Percentiles rank a stretch among this genome's conserved stretches.
These are phyloP conservation scores for Poicephalus meyeri DNA, from an alignment of 2,113 vertebrate genomes.

Conservation along the genomic window DNA sequence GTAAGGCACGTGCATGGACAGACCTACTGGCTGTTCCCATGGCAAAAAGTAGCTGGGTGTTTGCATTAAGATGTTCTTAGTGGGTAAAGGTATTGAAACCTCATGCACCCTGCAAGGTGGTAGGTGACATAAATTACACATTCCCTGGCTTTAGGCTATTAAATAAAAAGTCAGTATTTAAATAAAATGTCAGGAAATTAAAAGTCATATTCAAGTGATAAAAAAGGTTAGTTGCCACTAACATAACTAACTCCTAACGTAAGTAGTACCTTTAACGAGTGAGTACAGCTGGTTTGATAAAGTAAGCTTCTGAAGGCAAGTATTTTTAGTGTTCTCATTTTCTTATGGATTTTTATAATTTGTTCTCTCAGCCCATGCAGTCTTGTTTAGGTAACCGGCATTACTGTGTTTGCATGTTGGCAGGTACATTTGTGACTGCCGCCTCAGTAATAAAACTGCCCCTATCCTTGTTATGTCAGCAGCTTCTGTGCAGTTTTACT, in stretches of 20 bases:
- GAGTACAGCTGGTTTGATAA: neutral
- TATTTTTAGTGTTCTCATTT: neutral
- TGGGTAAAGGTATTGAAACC: neutral
- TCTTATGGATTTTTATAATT: neutral
- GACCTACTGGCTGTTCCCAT: neutral
- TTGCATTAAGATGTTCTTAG: neutral
- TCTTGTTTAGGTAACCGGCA: neutral
- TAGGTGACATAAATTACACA: neutral
- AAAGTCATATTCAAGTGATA: neutral
- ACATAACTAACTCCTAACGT: neutral
- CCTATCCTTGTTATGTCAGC: neutral
- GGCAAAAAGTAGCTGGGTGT: neutral
- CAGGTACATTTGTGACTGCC: neutral
- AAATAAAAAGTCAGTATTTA: neutral
- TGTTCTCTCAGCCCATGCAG: neutral
- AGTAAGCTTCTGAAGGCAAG: neutral
- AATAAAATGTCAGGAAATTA: neutral
- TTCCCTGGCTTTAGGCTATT: neutral
- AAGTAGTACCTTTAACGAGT: neutral
- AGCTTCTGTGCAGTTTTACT: neutral
- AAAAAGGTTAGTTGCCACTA: neutral
- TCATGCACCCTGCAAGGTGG: fast-evolving
- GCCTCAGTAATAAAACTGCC: neutral
- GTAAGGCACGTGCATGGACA: neutral
- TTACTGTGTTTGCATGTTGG: neutral